Conservation (phyloP, 2,888 invertebrate species). For the Plebejus anna region DNA sequence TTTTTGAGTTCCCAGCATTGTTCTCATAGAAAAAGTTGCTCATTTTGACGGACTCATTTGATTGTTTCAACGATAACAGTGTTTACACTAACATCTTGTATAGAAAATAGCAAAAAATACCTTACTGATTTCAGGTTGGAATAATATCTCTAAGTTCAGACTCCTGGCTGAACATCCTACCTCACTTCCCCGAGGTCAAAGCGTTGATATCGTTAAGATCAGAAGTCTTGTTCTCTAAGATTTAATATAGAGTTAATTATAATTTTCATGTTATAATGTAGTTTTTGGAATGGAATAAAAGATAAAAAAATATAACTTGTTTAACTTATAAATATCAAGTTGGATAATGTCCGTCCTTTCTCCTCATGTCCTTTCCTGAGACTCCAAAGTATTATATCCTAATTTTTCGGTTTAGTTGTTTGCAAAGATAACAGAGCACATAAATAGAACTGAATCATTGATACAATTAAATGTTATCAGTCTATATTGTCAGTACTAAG, state of each 20-base stretch:
- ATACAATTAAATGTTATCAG: too few species aligned
- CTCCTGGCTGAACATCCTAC: conserved; percentile 62
- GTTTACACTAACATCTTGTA: too few species aligned
- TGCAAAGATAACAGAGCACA: background rate
- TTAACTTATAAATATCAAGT: too few species aligned
- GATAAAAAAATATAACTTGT: too few species aligned
- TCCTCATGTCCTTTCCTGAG: too few species aligned
- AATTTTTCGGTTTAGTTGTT: background rate
- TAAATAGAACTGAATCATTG: background rate
- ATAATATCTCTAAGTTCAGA: conserved; percentile 61
- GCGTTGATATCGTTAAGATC: conserved; percentile 54
- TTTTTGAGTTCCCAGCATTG: too few species aligned
- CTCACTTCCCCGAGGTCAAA: conserved; percentile 62
- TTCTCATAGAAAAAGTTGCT: too few species aligned
- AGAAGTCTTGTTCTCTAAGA: conserved; percentile 58
- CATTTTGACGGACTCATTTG: too few species aligned
- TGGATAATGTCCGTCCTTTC: too few species aligned
- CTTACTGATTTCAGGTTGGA: conserved; percentile 49
- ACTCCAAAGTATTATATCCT: too few species aligned
- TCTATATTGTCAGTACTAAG: too few species aligned
- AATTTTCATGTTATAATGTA: background rate
- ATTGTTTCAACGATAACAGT: too few species aligned
- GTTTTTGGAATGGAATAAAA: background rate
- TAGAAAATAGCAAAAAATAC: background rate
- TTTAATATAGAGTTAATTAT: conserved; percentile 40